Evolutionary conservation across 2,797 vertebrate genomes (phyloP).

Genomic region (Acanthis flammea): DNA sequence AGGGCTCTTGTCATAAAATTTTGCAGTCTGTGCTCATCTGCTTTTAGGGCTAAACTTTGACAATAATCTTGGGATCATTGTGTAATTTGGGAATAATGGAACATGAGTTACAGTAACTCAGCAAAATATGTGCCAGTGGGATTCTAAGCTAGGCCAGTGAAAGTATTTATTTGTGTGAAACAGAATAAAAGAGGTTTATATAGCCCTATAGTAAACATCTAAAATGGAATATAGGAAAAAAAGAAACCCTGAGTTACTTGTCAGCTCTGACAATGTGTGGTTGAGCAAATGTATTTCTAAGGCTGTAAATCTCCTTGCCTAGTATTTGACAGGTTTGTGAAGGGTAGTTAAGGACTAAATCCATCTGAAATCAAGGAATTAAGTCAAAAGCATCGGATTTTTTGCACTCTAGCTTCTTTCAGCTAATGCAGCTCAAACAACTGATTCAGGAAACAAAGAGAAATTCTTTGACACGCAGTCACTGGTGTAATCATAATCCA

Average conservation of each 20-base stretch:
- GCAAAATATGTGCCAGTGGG: not conserved
- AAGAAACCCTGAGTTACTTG: not conserved
- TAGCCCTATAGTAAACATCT: not conserved
- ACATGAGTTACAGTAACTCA: not conserved
- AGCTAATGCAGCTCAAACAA: not conserved
- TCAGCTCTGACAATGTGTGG: not conserved
- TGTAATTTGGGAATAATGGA: not conserved
- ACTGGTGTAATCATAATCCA: not conserved
- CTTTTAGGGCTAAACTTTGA: not conserved
- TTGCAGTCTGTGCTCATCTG: not conserved
- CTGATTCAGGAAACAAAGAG: not conserved
- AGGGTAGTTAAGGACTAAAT: not conserved
- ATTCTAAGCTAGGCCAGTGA: not conserved
- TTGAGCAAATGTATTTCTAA: not conserved
- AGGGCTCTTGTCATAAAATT: not conserved
- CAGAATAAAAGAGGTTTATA: not conserved
- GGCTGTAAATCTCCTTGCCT: not conserved
- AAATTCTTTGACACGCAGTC: not conserved
- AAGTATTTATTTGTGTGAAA: constrained; percentile 23
- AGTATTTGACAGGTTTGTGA: not conserved
- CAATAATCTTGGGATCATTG: not conserved
- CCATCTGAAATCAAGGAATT: not conserved
- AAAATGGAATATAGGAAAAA: not conserved
- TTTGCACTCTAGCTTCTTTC: not conserved
- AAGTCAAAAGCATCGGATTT: not conserved